phyloP scores from a whole-genome alignment of 2,888 invertebrate species.

The Adelognathus sp. region DNA sequence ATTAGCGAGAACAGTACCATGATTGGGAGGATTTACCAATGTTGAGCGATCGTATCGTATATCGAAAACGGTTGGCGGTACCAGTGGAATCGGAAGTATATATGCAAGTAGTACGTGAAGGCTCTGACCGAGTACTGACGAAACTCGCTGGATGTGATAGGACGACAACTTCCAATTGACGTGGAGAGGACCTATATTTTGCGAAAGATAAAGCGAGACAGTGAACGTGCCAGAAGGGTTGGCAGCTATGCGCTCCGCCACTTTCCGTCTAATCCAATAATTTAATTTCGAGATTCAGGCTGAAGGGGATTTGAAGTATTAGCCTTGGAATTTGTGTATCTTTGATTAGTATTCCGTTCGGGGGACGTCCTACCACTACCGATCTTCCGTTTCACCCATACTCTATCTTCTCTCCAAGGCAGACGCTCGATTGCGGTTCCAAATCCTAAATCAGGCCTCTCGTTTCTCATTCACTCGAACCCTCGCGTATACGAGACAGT shows the following conservation, averaged over 20 bases:
- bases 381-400: conserved; percentile 2
- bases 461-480: conserved; percentile 33
- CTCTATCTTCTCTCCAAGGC: conserved; percentile 49
- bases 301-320: conserved; percentile 81
- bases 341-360: conserved; percentile 81
- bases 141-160: not conserved
- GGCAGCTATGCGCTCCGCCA: conserved; percentile 23
- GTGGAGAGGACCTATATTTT: conserved; percentile 3
- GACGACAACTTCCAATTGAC: conserved; percentile 12
- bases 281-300: conserved; percentile 79
- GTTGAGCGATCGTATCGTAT: not conserved
- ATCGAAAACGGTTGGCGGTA: not conserved
- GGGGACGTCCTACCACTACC: conserved; percentile 29
- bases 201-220: conserved; percentile 32
- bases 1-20: not conserved
- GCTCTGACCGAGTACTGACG: not conserved
- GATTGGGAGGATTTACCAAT: not conserved
- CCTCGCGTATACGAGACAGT: conserved; percentile 15
- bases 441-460: conserved; percentile 77
- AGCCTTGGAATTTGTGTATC: conserved; percentile 80
- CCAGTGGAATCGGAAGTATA: not conserved
- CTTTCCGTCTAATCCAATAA: conserved; percentile 79
- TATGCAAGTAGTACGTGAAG: not conserved
- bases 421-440: conserved; percentile 77
- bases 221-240: conserved; percentile 46